Evolutionary conservation across 2,888 invertebrate species (phyloP).

Genomic region (Leucoma salicis): DNA sequence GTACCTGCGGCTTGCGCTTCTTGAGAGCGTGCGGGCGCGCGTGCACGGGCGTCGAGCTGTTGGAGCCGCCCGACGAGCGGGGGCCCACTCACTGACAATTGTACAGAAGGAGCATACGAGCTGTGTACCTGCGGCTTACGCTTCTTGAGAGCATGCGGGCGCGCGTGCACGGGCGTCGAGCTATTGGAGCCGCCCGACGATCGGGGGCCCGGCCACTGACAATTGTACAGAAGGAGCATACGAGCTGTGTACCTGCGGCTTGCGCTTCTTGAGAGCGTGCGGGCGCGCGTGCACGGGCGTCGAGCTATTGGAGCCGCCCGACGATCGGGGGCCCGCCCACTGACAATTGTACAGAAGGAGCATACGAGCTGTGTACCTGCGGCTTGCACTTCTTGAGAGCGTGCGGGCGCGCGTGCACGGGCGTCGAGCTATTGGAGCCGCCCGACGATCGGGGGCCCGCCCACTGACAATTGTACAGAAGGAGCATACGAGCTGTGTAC

Average conservation of each 20-base stretch:
- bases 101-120: too few relatives aligned
- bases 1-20: slow-evolving; percentile 73
- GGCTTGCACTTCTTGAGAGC: slow-evolving; percentile 69
- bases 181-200: slow-evolving; percentile 58
- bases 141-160: slow-evolving; percentile 62
- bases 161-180: slow-evolving; percentile 81
- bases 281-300: slow-evolving; percentile 80
- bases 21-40: slow-evolving; percentile 59
- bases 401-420: slow-evolving; percentile 73
- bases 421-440: slow-evolving; percentile 73
- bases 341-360: too few relatives aligned
- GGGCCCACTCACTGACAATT: too few relatives aligned
- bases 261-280: slow-evolving; percentile 65
- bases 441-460: slow-evolving; percentile 40
- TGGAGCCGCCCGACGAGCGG: slow-evolving; percentile 50
- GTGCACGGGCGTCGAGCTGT: slow-evolving; percentile 81
- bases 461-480: too few relatives aligned
- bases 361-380: too few relatives aligned
- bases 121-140: slow-evolving; percentile 72
- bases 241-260: slow-evolving; percentile 68
- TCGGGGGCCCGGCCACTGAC: slow-evolving; percentile 11
- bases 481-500: too few relatives aligned
- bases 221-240: too few relatives aligned
- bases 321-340: slow-evolving; percentile 28
- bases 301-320: slow-evolving; percentile 64